These are phyloP conservation scores for Tragelaphus scriptus DNA, from an alignment of 2,113 vertebrate genomes.

Conservation along the genomic window DNA sequence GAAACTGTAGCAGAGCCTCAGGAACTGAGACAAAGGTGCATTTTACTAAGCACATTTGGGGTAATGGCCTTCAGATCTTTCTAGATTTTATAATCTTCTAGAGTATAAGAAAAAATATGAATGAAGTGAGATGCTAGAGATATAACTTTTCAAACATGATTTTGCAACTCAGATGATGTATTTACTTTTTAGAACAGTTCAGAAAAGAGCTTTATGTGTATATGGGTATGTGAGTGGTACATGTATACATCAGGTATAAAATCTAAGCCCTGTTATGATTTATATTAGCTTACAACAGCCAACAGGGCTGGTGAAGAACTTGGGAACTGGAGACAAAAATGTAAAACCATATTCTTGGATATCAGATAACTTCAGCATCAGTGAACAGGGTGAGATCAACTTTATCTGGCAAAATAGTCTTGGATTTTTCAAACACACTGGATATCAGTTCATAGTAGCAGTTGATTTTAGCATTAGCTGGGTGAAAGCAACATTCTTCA, in stretches of 20 bases:
- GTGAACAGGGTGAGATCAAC: neutral
- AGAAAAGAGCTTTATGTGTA: neutral
- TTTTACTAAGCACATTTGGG: neutral
- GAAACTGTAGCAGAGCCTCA: neutral
- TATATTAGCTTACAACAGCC: neutral
- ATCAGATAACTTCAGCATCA: conserved; percentile 12
- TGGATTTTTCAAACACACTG: neutral
- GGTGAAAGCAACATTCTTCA: conserved; percentile 23
- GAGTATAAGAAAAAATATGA: neutral
- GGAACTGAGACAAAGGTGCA: neutral
- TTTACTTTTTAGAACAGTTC: neutral
- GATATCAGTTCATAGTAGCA: neutral
- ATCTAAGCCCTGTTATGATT: neutral
- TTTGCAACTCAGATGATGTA: neutral
- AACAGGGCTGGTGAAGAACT: neutral
- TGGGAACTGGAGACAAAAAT: neutral
- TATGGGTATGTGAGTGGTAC: neutral
- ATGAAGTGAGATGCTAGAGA: neutral
- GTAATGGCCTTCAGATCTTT: neutral
- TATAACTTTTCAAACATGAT: neutral
- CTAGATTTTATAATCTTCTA: neutral
- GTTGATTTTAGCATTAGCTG: neutral
- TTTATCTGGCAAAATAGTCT: neutral
- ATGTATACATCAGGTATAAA: neutral
- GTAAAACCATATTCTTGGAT: conserved; percentile 3